phyloP scores from a whole-genome alignment of 1,140 invertebrate species.

The Drosophila tani region DNA sequence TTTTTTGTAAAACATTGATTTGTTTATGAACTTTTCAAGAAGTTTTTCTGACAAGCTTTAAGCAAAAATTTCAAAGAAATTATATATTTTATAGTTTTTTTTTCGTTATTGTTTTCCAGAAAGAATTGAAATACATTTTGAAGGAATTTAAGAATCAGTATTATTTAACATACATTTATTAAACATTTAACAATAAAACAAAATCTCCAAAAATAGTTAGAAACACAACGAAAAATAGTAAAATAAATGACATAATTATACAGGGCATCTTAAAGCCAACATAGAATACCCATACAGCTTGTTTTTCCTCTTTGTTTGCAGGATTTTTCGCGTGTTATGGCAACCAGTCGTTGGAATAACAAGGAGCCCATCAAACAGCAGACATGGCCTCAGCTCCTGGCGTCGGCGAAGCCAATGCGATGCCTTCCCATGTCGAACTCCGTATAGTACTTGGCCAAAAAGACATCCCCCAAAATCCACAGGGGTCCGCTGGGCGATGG shows the following conservation, averaged over 20 bases:
- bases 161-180: background rate
- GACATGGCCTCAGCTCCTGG: slow-evolving; percentile 36
- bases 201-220: background rate
- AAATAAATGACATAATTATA: background rate
- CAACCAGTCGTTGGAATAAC: slow-evolving; percentile 49
- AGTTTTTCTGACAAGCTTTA: too few species aligned
- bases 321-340: slow-evolving; percentile 45
- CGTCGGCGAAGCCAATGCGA: slow-evolving; percentile 87
- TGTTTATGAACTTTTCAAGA: background rate
- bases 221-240: background rate
- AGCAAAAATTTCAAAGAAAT: too few species aligned
- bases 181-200: background rate
- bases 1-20: too few species aligned
- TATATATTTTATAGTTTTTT: too few species aligned
- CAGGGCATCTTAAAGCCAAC: background rate
- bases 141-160: too few species aligned
- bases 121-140: background rate
- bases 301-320: slow-evolving; percentile 4
- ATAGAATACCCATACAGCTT: background rate
- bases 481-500: slow-evolving; percentile 64
- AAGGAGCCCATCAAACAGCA: slow-evolving; percentile 20
- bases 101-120: background rate
- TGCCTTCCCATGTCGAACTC: slow-evolving; percentile 90
- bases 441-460: slow-evolving; percentile 89
- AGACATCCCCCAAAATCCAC: slow-evolving; percentile 87